Percentiles rank a stretch among this genome's conserved stretches.
These are phyloP conservation scores for Boulengeromyrus knoepffleri DNA, from an alignment of 2,113 vertebrate genomes.

Conservation along the genomic window DNA sequence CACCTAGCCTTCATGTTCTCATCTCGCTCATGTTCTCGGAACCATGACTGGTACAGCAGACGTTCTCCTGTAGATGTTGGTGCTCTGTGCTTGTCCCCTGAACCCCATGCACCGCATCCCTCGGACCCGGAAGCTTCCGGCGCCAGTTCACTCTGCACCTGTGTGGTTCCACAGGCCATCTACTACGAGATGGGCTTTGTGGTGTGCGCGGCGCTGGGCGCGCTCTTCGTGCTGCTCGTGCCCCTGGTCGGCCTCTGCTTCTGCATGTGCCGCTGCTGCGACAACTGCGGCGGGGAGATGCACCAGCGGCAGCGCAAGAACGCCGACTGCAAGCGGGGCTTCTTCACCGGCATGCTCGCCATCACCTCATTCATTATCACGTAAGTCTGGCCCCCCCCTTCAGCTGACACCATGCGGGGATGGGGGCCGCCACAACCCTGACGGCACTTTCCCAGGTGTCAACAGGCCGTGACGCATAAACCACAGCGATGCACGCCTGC, in stretches of 20 bases:
- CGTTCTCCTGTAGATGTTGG: not conserved
- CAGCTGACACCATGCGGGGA: not conserved
- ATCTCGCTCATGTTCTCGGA: not conserved
- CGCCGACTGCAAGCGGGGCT: constrained; percentile 71
- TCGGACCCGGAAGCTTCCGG: not conserved
- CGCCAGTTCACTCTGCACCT: not conserved
- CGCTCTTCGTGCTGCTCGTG: constrained; percentile 72
- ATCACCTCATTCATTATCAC: constrained; percentile 72
- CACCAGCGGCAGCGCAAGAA: constrained; percentile 91
- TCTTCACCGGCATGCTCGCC: constrained; percentile 71
- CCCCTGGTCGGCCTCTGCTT: constrained; percentile 80
- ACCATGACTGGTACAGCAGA: not conserved
- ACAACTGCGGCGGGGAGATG: constrained; percentile 95
- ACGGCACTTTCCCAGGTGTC: not conserved
- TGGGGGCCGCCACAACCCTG: not conserved
- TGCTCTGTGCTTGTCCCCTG: not conserved
- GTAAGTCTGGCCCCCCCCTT: constrained; percentile 58
- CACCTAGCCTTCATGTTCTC: not conserved
- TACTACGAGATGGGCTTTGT: constrained; percentile 84
- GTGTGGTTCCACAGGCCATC: constrained; percentile 61
- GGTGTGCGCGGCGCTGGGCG: constrained; percentile 63
- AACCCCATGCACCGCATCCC: not conserved
- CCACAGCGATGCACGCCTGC: not conserved
- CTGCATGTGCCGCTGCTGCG: constrained; percentile 87
- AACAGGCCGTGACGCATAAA: not conserved